phyloP scores from a whole-genome alignment of 1,140 invertebrate genomes.

The Papilio glaucus region DNA sequence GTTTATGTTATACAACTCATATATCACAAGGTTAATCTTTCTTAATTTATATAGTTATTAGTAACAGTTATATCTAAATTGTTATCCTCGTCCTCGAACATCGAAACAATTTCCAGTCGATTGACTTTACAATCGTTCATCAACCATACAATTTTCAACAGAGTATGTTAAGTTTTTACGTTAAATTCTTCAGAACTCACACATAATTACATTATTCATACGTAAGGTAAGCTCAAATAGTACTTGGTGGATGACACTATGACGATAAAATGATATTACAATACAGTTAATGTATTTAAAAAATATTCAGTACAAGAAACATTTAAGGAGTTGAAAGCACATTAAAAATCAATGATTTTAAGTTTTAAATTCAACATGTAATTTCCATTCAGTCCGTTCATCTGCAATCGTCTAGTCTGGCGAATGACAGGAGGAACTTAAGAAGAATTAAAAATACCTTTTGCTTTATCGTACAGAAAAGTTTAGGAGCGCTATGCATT shows the following conservation, averaged over 20 bases:
- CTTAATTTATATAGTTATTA: not conserved
- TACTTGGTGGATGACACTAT: too few species aligned
- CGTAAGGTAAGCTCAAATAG: too few species aligned
- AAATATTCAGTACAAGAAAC: not conserved
- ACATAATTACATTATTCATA: not conserved
- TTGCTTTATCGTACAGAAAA: constrained; percentile 13
- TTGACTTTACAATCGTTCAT: constrained; percentile 11
- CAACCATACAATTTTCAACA: not conserved
- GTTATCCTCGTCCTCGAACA: not conserved
- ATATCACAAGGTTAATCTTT: too few species aligned
- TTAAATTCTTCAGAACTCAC: not conserved
- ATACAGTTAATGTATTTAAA: not conserved
- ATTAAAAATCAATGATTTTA: not conserved
- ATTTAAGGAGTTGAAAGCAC: not conserved
- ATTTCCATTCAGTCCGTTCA: not conserved
- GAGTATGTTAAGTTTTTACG: not conserved
- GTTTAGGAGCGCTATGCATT: constrained; percentile 16
- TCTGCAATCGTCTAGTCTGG: not conserved
- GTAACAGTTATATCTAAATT: not conserved
- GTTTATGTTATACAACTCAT: too few species aligned
- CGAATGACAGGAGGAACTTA: not conserved
- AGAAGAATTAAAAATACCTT: constrained; percentile 25
- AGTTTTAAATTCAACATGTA: not conserved
- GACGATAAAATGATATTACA: too few species aligned
- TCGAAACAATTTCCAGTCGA: constrained; percentile 16